phyloP scores from a whole-genome alignment of 2,113 vertebrate genomes.

The Tragulus kanchil region DNA sequence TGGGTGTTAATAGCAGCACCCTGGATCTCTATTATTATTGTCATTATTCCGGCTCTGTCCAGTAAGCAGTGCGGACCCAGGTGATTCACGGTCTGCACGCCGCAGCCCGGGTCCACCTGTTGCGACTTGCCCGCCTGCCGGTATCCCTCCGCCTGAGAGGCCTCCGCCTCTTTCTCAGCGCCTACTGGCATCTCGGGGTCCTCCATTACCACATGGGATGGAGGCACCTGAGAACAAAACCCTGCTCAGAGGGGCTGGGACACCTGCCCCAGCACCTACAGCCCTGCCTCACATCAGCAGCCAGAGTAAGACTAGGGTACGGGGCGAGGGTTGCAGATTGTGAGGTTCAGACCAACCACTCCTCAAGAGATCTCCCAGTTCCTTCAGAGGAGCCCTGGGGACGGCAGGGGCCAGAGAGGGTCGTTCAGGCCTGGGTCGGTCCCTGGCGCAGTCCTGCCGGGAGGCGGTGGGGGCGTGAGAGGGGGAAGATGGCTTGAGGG shows the following conservation, averaged over 20 bases:
- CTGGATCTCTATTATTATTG: constrained; percentile 78
- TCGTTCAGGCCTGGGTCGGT: not conserved
- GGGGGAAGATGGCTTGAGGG: accelerated
- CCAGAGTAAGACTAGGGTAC: not conserved
- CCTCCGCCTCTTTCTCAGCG: constrained; percentile 10
- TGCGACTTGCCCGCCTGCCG: constrained; percentile 49
- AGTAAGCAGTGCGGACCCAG: constrained; percentile 73
- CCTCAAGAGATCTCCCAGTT: not conserved
- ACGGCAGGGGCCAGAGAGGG: not conserved
- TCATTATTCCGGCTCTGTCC: constrained; percentile 79
- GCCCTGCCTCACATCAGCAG: not conserved
- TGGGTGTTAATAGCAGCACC: constrained; percentile 75
- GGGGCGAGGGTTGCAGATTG: not conserved
- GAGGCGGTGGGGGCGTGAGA: accelerated
- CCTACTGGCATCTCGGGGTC: not conserved
- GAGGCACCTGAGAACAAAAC: not conserved
- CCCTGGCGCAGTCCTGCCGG: not conserved
- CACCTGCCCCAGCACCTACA: not conserved
- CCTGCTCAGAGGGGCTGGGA: not conserved
- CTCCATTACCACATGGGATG: not conserved
- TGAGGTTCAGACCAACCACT: not conserved
- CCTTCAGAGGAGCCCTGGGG: not conserved
- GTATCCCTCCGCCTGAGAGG: not conserved
- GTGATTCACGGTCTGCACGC: constrained; percentile 78
- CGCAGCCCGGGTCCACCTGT: constrained; percentile 3